Percentiles rank a stretch among this genome's conserved stretches.
These are phyloP conservation scores for Macrocentrus cingulum DNA, from an alignment of 1,140 invertebrate species.

Conservation along the genomic window DNA sequence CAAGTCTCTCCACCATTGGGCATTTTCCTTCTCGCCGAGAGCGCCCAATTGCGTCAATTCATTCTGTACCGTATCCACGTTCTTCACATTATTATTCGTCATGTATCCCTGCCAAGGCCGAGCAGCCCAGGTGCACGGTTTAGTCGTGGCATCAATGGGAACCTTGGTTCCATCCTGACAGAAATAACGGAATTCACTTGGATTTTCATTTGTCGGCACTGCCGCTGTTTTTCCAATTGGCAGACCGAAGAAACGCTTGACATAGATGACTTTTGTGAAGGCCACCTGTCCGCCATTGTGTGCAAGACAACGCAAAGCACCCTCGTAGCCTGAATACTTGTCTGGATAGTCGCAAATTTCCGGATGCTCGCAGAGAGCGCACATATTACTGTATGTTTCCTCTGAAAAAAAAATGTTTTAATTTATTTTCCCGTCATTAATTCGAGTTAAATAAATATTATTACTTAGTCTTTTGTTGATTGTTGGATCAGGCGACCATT, in stretches of 20 bases:
- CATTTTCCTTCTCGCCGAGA: constrained; percentile 55
- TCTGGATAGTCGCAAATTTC: constrained; percentile 79
- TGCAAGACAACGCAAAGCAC: constrained; percentile 77
- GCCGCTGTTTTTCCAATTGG: constrained; percentile 63
- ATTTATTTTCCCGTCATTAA: not conserved
- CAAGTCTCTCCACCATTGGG: constrained; percentile 62
- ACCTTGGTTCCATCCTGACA: constrained; percentile 79
- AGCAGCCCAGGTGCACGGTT: constrained; percentile 77
- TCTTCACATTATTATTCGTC: constrained; percentile 62
- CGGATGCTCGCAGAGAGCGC: constrained; percentile 73
- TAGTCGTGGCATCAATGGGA: constrained; percentile 61
- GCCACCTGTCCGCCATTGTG: constrained; percentile 79
- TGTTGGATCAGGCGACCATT: constrained; percentile 74
- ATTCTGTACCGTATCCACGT: constrained; percentile 55
- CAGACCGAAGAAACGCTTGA: constrained; percentile 73
- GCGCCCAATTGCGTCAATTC: constrained; percentile 51
- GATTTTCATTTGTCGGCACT: constrained; percentile 57
- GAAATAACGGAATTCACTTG: constrained; percentile 70
- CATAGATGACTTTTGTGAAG: constrained; percentile 80
- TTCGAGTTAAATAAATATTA: constrained; percentile 23
- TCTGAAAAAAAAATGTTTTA: constrained; percentile 58
- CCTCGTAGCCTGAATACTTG: constrained; percentile 79
- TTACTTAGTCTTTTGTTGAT: constrained; percentile 71
- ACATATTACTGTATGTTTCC: constrained; percentile 71
- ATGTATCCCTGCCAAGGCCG: constrained; percentile 78